These are phyloP conservation scores for Leptinotarsa juncta DNA, from an alignment of 2,888 invertebrate species.

Conservation along the genomic window DNA sequence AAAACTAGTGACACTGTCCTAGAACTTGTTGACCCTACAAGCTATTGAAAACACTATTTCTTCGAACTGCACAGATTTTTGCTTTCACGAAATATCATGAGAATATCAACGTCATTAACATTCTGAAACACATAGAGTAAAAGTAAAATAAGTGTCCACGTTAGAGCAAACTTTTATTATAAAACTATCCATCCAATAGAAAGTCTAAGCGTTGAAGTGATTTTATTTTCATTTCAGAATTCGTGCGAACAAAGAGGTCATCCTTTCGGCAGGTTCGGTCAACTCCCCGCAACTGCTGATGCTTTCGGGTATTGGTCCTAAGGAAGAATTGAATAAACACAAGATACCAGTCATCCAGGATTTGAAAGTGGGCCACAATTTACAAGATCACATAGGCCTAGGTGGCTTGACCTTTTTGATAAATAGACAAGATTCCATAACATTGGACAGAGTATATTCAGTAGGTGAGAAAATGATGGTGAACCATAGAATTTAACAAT, in stretches of 20 bases:
- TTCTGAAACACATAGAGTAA: too few relatives aligned
- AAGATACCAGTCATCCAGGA: conserved; percentile 85
- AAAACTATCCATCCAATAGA: too few relatives aligned
- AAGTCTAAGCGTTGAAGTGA: too few relatives aligned
- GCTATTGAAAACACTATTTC: too few relatives aligned
- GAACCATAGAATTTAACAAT: neutral
- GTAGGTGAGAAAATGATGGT: conserved; percentile 58
- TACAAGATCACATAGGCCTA: conserved; percentile 90
- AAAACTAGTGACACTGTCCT: too few relatives aligned
- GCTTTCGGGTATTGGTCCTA: conserved; percentile 90
- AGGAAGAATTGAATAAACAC: conserved; percentile 77
- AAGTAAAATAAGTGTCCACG: too few relatives aligned
- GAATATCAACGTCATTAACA: too few relatives aligned
- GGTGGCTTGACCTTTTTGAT: conserved; percentile 88
- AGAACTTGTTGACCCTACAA: too few relatives aligned
- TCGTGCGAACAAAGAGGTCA: conserved; percentile 84
- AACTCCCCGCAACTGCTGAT: conserved; percentile 95
- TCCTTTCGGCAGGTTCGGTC: conserved; percentile 90
- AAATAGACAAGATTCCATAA: conserved; percentile 82
- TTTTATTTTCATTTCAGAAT: conserved; percentile 66
- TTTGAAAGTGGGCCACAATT: conserved; percentile 84
- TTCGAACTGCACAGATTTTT: too few relatives aligned
- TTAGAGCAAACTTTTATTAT: too few relatives aligned
- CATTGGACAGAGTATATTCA: conserved; percentile 82
- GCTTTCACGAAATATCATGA: too few relatives aligned